Evolutionary conservation across 2,797 vertebrate genomes (phyloP).

Genomic region (Nothura maculosa): DNA sequence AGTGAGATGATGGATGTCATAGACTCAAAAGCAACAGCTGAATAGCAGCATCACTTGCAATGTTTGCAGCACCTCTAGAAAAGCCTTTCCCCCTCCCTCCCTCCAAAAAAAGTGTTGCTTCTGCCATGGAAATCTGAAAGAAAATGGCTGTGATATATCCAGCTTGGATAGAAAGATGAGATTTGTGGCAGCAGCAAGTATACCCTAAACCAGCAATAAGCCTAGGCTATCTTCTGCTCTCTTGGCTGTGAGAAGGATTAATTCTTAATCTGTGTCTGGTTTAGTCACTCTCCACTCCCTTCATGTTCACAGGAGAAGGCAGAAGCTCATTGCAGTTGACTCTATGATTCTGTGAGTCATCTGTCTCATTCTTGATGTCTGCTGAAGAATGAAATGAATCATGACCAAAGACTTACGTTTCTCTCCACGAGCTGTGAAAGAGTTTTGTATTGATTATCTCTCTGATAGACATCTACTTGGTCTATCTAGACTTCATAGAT

Average conservation of each 20-base stretch:
- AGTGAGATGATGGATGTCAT: background rate
- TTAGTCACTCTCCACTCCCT: constrained; percentile 29
- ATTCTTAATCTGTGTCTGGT: background rate
- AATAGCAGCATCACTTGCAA: background rate
- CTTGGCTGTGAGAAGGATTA: background rate
- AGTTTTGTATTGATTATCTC: background rate
- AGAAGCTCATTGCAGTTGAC: background rate
- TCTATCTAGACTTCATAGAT: background rate
- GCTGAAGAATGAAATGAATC: background rate
- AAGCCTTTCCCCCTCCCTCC: background rate
- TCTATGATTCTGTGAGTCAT: background rate
- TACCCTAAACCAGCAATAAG: background rate
- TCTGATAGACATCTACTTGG: background rate
- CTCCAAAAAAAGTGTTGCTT: background rate
- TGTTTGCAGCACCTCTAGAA: background rate
- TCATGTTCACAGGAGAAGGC: background rate
- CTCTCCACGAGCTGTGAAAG: background rate
- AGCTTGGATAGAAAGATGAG: background rate
- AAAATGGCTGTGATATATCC: background rate
- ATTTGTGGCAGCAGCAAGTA: background rate
- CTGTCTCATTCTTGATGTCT: background rate
- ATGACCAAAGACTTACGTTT: background rate
- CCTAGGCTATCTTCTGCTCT: background rate
- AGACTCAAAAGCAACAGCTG: background rate
- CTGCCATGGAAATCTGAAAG: background rate